Conservation (phyloP, 1,140 invertebrate species). For the Calephelis nemesis region DNA sequence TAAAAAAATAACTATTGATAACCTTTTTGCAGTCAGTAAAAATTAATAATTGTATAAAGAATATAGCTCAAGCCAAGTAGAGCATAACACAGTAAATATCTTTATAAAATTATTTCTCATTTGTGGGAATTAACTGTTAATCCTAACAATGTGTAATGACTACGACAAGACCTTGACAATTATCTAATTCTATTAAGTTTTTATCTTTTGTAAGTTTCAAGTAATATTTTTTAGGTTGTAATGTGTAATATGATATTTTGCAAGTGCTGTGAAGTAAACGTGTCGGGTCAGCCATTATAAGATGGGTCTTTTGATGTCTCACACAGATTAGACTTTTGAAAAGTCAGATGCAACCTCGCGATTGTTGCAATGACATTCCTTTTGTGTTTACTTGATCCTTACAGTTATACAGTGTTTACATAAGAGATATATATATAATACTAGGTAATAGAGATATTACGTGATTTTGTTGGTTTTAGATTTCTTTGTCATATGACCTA, state of each 20-base stretch:
- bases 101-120: neutral
- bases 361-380: conserved; percentile 17
- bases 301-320: conserved; percentile 54
- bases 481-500: too few relatives aligned
- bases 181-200: conserved; percentile 16
- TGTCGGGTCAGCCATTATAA: conserved; percentile 50
- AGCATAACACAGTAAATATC: too few relatives aligned
- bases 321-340: conserved; percentile 50
- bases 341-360: conserved; percentile 17
- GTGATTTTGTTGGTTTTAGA: too few relatives aligned
- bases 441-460: too few relatives aligned
- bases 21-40: too few relatives aligned
- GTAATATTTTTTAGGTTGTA: conserved; percentile 19
- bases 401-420: neutral
- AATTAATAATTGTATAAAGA: too few relatives aligned
- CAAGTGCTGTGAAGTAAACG: conserved; percentile 40
- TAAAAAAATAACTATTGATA: too few relatives aligned
- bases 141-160: conserved; percentile 4
- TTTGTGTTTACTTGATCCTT: conserved; percentile 14
- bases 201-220: conserved; percentile 21
- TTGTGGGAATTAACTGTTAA: conserved; percentile 1
- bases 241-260: conserved; percentile 38
- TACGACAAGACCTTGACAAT: conserved; percentile 6
- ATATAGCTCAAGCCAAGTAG: too few relatives aligned
- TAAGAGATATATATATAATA: too few relatives aligned